Evolutionary conservation across 2,888 invertebrate species (phyloP).

Genomic region (Drosophila neotestacea): DNA sequence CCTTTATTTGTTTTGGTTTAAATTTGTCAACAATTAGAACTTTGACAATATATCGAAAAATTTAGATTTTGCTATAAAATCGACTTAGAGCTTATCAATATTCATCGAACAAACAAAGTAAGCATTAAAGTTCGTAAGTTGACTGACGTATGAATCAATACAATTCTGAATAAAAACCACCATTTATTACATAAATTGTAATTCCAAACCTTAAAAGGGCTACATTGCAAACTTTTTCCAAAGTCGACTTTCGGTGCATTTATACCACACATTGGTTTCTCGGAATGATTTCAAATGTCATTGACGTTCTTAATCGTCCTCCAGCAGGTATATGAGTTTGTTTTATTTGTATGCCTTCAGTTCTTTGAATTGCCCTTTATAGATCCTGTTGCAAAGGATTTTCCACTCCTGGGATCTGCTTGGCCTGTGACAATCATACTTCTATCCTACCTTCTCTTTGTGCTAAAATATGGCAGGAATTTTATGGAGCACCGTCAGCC

Average conservation of each 20-base stretch:
- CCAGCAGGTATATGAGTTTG: neutral
- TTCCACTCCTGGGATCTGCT: slow-evolving; percentile 2
- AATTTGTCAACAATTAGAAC: too few species aligned
- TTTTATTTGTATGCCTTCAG: neutral
- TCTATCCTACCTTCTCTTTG: neutral
- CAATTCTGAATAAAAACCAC: too few species aligned
- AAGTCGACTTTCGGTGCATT: neutral
- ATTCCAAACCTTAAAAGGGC: neutral
- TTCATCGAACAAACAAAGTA: too few species aligned
- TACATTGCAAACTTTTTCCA: too few species aligned
- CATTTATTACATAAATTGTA: neutral
- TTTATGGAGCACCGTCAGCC: slow-evolving; percentile 19
- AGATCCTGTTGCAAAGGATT: slow-evolving; percentile 13
- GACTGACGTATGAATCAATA: too few species aligned
- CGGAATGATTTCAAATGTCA: neutral
- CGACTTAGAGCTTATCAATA: too few species aligned
- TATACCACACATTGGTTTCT: neutral
- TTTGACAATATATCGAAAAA: too few species aligned
- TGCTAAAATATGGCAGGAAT: slow-evolving; percentile 15
- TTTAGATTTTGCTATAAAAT: too few species aligned
- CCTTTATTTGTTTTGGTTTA: too few species aligned
- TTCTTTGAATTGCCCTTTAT: neutral
- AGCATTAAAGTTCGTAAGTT: too few species aligned
- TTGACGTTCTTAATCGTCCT: neutral
- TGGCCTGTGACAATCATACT: slow-evolving; percentile 1